phyloP scores from a whole-genome alignment of 2,113 vertebrate species.

The Serilophus lunatus region DNA sequence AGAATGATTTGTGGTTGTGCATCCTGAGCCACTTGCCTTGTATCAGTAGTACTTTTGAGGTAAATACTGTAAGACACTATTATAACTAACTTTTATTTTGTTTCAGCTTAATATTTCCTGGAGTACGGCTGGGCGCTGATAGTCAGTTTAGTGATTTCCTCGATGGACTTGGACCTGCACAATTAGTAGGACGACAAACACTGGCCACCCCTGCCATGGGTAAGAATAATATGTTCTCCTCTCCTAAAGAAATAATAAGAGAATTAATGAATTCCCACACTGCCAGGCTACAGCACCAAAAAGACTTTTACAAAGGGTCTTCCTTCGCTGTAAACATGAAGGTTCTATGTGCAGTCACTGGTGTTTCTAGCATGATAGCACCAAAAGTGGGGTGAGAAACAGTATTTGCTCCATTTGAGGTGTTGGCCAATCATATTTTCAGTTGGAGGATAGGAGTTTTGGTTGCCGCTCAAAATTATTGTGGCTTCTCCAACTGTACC shows the following conservation, averaged over 20 bases:
- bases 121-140: conserved; percentile 91
- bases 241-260: background rate
- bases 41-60: background rate
- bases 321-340: background rate
- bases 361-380: background rate
- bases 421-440: background rate
- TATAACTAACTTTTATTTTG: conserved; percentile 2
- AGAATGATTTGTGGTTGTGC: background rate
- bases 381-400: background rate
- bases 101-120: conserved; percentile 91
- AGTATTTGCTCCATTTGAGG: background rate
- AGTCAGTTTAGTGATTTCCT: conserved; percentile 98
- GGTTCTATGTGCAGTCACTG: background rate
- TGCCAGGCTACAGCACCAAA: background rate
- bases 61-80: background rate
- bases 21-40: background rate
- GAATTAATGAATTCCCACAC: background rate
- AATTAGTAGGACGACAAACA: conserved; percentile 94
- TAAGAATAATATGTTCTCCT: conserved; percentile 70
- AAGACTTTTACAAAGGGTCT: background rate
- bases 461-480: background rate
- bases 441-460: background rate
- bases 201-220: conserved; percentile 96
- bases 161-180: conserved; percentile 94
- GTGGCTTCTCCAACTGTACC: background rate